These are phyloP conservation scores for Sicus ferrugineus DNA, from an alignment of 2,888 invertebrate species.

Conservation along the genomic window DNA sequence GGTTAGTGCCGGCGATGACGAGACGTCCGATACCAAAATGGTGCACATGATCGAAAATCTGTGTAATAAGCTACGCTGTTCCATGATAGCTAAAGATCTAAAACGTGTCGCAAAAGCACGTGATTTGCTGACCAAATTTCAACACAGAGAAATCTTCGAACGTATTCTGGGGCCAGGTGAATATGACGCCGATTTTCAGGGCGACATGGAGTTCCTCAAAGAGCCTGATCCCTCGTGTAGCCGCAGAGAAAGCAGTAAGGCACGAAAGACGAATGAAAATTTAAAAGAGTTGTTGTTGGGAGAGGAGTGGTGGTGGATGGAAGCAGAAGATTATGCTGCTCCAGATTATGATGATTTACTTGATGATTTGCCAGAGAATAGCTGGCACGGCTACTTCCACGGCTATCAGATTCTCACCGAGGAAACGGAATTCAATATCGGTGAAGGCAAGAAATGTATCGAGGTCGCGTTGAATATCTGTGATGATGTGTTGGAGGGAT, in stretches of 20 bases:
- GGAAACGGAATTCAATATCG: slow-evolving; percentile 38
- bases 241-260: neutral
- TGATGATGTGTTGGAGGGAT: slow-evolving; percentile 39
- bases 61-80: slow-evolving; percentile 47
- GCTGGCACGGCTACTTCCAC: slow-evolving; percentile 51
- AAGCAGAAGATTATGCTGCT: neutral
- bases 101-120: slow-evolving; percentile 49
- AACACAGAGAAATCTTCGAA: slow-evolving; percentile 45
- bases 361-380: slow-evolving; percentile 26
- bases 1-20: neutral
- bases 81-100: slow-evolving; percentile 44
- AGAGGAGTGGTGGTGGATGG: slow-evolving; percentile 2
- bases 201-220: neutral
- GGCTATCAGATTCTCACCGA: slow-evolving; percentile 49
- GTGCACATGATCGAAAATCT: slow-evolving; percentile 41
- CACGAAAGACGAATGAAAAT: neutral
- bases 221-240: neutral
- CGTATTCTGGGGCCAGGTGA: slow-evolving; percentile 41
- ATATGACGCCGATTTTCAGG: neutral
- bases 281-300: too few species aligned
- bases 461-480: slow-evolving; percentile 41
- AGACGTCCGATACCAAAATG: neutral
- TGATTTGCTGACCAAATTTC: slow-evolving; percentile 46
- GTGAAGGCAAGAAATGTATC: slow-evolving; percentile 52
- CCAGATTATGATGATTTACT: neutral